These are phyloP conservation scores for Nyctalus aviator DNA, from an alignment of 2,797 vertebrate genomes.

Conservation along the genomic window DNA sequence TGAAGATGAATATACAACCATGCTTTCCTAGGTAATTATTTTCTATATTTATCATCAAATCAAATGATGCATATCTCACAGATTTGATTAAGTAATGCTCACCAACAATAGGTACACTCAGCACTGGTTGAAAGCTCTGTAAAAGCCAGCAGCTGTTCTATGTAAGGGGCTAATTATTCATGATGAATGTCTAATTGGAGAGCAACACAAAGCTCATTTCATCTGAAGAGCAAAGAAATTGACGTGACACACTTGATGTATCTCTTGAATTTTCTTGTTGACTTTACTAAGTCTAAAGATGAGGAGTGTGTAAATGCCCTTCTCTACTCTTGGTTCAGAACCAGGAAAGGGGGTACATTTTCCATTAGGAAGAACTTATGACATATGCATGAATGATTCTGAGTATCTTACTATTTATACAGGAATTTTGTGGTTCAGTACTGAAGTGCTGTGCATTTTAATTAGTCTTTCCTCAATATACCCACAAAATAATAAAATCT, in stretches of 20 bases:
- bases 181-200: conserved; percentile 69
- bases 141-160: conserved; percentile 75
- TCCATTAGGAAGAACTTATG: background rate
- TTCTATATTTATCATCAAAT: conserved; percentile 47
- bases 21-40: conserved; percentile 30
- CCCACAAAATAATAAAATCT: background rate
- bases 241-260: background rate
- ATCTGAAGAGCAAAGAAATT: conserved; percentile 64
- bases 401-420: background rate
- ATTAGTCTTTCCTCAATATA: background rate
- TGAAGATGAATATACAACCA: background rate
- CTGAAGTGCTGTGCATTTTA: background rate
- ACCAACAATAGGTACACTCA: background rate
- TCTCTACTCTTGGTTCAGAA: background rate
- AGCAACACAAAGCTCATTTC: conserved; percentile 60
- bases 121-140: conserved; percentile 54
- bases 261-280: conserved; percentile 41
- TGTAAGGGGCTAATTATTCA: conserved; percentile 48
- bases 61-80: conserved; percentile 34
- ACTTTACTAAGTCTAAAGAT: conserved; percentile 11
- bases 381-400: background rate
- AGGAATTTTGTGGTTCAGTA: background rate
- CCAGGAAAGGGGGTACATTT: background rate
- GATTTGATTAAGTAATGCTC: conserved; percentile 56
- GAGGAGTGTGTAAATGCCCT: background rate